These are phyloP conservation scores for Coendou prehensilis DNA, from an alignment of 2,797 vertebrate genomes.

Conservation along the genomic window DNA sequence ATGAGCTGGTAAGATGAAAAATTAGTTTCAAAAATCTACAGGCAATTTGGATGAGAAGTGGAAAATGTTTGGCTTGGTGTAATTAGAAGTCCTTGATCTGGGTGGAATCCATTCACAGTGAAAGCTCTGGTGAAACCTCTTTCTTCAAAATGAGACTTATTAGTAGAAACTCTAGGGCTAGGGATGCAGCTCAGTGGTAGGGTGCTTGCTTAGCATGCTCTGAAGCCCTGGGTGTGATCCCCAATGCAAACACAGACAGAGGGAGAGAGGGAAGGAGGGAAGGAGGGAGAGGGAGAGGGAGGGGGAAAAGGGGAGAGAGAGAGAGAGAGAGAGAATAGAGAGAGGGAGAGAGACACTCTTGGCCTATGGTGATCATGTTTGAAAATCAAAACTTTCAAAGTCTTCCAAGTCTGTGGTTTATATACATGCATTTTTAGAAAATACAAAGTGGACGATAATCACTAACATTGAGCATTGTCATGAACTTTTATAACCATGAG, in stretches of 20 bases:
- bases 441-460: neutral
- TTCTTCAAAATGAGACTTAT: neutral
- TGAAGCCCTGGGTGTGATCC: neutral
- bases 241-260: neutral
- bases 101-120: neutral
- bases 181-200: neutral
- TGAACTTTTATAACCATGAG: neutral
- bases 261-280: fast-evolving
- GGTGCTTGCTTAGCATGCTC: neutral
- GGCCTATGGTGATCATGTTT: neutral
- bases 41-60: neutral
- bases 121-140: neutral
- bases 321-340: neutral
- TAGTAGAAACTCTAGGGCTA: neutral
- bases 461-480: neutral
- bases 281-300: too few species aligned
- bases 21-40: neutral
- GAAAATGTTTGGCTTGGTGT: neutral
- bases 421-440: slow-evolving; percentile 6
- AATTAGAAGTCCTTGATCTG: neutral
- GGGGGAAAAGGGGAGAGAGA: neutral
- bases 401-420: neutral
- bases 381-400: neutral
- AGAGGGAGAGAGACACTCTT: neutral
- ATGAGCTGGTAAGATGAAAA: neutral